Conservation (phyloP, 2,113 vertebrate genomes). For the Buteo buteo region DNA sequence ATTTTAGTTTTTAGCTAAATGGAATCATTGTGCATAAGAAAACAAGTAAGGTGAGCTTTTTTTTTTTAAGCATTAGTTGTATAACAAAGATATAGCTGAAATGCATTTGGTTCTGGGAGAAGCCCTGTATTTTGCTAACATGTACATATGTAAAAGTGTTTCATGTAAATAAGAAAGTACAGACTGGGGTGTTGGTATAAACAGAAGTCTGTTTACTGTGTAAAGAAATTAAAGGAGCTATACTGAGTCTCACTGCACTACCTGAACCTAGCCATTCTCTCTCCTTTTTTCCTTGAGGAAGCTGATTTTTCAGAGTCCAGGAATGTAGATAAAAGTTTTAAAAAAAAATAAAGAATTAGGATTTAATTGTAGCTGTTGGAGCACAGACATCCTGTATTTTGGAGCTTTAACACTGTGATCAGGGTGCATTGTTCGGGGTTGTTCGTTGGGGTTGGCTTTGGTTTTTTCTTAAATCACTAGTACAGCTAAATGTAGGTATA, state of each 20-base stretch:
- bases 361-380: not conserved
- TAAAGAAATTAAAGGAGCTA: slow-evolving; percentile 66
- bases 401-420: not conserved
- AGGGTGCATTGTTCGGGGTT: not conserved
- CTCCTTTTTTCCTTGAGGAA: not conserved
- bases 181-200: slow-evolving; percentile 24
- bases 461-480: not conserved
- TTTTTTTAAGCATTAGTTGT: slow-evolving; percentile 22
- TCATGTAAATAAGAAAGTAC: slow-evolving; percentile 70
- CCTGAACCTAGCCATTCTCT: slow-evolving; percentile 9
- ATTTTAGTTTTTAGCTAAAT: not conserved
- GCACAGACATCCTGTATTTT: not conserved
- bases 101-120: slow-evolving; percentile 53
- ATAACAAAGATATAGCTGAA: slow-evolving; percentile 31
- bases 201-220: slow-evolving; percentile 67
- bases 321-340: not conserved
- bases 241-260: slow-evolving; percentile 61
- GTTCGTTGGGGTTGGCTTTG: no score
- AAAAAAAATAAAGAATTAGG: not conserved
- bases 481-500: not conserved
- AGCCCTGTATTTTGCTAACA: slow-evolving; percentile 73
- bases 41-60: not conserved
- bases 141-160: slow-evolving; percentile 78
- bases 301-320: not conserved
- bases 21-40: slow-evolving; percentile 26